Evolutionary conservation across 2,113 vertebrate species (phyloP).

Genomic region (Cyanistes caeruleus): DNA sequence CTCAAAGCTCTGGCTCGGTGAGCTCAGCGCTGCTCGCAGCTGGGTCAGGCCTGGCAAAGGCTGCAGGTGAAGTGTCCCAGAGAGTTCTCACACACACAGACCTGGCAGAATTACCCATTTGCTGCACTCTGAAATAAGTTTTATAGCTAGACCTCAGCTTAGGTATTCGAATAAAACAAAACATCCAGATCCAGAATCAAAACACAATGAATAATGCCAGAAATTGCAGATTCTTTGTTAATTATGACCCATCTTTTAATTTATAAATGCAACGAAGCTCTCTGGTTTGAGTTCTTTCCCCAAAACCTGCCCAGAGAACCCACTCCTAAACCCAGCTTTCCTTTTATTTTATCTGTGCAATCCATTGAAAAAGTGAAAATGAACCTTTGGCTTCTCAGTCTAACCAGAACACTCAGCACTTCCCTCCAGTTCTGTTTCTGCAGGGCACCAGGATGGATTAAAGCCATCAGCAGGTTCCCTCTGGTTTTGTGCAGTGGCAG

Average conservation of each 20-base stretch:
- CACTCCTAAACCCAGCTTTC: background rate
- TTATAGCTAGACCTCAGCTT: background rate
- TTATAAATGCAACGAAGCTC: background rate
- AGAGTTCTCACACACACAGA: background rate
- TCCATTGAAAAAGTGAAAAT: background rate
- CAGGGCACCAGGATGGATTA: background rate
- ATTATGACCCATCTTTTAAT: background rate
- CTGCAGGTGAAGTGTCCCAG: rapidly evolving
- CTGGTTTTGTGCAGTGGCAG: background rate
- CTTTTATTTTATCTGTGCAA: background rate
- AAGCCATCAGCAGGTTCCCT: background rate
- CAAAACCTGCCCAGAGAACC: background rate
- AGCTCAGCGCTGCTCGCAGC: background rate
- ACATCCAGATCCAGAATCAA: background rate
- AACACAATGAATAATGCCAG: background rate
- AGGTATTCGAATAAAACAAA: background rate
- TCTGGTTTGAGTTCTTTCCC: background rate
- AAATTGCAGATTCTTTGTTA: background rate
- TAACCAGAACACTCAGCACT: background rate
- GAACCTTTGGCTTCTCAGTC: background rate
- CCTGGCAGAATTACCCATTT: background rate
- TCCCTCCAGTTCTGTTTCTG: background rate
- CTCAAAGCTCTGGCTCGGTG: rapidly evolving
- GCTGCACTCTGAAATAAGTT: background rate
- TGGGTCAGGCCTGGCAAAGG: background rate